Conservation (phyloP, 2,113 vertebrate genomes). For the Laticauda laticaudata region DNA sequence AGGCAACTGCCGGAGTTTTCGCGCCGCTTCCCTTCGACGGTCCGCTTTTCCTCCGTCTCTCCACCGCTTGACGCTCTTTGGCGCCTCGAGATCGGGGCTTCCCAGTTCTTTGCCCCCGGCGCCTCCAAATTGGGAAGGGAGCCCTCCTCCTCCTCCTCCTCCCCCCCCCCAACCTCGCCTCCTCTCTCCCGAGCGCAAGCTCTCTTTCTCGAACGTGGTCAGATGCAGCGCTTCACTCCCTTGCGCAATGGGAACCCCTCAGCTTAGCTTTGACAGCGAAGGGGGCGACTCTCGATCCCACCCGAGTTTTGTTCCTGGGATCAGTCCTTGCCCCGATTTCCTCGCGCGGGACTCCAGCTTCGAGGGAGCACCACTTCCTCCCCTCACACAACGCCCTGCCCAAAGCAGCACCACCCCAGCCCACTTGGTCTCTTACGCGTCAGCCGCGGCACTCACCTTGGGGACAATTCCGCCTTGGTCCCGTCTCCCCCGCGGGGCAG, state of each 20-base stretch:
- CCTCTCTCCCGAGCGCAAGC: background rate
- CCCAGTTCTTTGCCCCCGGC: background rate
- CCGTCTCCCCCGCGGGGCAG: background rate
- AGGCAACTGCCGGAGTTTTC: background rate
- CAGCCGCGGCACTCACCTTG: background rate
- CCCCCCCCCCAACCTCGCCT: background rate
- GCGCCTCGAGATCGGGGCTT: background rate
- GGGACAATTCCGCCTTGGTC: background rate
- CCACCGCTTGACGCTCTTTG: background rate
- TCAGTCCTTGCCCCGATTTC: background rate
- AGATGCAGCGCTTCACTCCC: background rate
- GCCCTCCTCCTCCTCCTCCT: no score
- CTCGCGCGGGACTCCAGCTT: background rate
- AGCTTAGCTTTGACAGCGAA: background rate
- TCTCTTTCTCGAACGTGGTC: background rate
- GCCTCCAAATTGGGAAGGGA: background rate
- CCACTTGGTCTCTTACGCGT: background rate
- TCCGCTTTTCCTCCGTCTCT: background rate
- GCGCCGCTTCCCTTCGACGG: background rate
- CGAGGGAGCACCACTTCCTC: background rate
- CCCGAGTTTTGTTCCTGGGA: background rate
- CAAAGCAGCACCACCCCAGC: background rate
- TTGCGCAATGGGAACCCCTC: background rate
- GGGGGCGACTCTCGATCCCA: background rate
- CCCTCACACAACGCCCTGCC: background rate